These are phyloP conservation scores for Rhopilema esculentum DNA, from an alignment of 30 jellyfish, hydroid and myxozoan species.

Conservation along the genomic window DNA sequence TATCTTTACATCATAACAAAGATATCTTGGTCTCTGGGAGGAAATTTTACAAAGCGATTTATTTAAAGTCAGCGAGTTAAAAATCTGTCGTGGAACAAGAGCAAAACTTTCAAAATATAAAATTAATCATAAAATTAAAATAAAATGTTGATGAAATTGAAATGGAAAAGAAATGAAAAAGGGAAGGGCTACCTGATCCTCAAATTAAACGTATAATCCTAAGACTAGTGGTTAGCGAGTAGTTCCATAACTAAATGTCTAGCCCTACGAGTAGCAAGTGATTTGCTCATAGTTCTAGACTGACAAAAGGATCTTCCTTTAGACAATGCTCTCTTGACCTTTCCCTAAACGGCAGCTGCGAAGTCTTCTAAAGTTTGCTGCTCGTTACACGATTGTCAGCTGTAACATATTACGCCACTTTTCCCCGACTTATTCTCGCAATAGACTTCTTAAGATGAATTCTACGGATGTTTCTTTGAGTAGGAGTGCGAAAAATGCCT, in stretches of 20 bases:
- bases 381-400: too few relatives aligned
- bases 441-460: constrained; percentile 71
- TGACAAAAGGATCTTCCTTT: too few relatives aligned
- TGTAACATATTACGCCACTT: too few relatives aligned
- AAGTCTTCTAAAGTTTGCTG: too few relatives aligned
- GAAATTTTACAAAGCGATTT: neutral
- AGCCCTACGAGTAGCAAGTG: too few relatives aligned
- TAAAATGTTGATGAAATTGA: neutral
- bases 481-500: constrained; percentile 88
- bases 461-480: constrained; percentile 94
- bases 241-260: too few relatives aligned
- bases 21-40: neutral
- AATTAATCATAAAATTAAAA: too few relatives aligned
- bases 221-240: too few relatives aligned
- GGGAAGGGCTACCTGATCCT: neutral
- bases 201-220: too few relatives aligned
- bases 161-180: neutral
- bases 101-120: neutral
- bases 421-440: constrained; percentile 43
- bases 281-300: too few relatives aligned
- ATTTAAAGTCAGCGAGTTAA: neutral
- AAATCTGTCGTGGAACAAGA: neutral
- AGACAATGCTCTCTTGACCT: too few relatives aligned
- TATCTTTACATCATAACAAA: neutral
- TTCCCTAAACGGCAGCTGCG: too few relatives aligned